Percentiles rank a stretch among this genome's conserved stretches.
Evolutionary conservation across 2,113 vertebrate genomes (phyloP).

Genomic region (Perognathus longimembris): DNA sequence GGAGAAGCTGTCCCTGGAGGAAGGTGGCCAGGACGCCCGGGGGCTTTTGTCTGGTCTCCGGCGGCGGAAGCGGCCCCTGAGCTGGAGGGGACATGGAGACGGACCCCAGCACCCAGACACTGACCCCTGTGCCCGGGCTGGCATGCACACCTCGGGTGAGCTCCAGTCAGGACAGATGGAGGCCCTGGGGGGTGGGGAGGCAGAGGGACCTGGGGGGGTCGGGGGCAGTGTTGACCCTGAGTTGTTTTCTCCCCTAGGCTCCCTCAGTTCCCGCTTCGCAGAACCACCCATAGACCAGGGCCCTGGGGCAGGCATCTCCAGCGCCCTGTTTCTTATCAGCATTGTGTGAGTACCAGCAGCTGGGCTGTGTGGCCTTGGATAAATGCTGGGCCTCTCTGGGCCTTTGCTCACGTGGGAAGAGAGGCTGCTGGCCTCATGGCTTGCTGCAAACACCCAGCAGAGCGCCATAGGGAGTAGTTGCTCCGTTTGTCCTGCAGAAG

Average conservation of each 20-base stretch:
- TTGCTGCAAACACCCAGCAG: not conserved
- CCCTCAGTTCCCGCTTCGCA: slow-evolving; percentile 80
- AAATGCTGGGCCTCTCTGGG: not conserved
- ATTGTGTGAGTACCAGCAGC: slow-evolving; percentile 89
- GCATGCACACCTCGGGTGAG: slow-evolving; percentile 82
- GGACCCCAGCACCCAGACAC: slow-evolving; percentile 86
- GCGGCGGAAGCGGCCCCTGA: slow-evolving; percentile 91
- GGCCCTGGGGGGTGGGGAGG: fast-evolving
- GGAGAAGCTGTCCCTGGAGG: slow-evolving; percentile 91
- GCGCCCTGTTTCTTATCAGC: slow-evolving; percentile 93
- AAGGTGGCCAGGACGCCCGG: slow-evolving; percentile 84
- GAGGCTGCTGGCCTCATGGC: not conserved
- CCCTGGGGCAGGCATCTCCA: slow-evolving; percentile 86
- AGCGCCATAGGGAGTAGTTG: not conserved
- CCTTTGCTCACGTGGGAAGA: not conserved
- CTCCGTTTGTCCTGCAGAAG: not conserved
- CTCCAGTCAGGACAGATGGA: fast-evolving
- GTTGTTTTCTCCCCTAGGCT: slow-evolving; percentile 67
- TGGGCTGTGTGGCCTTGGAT: not conserved
- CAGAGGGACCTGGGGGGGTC: no score
- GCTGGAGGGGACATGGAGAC: slow-evolving; percentile 82
- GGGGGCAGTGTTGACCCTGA: not conserved
- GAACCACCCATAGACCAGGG: slow-evolving; percentile 77
- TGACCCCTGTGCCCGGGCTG: slow-evolving; percentile 67
- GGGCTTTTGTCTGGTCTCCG: slow-evolving; percentile 87